Evolutionary conservation across 2,113 vertebrate species (phyloP), one percentile per base, ranked within the genome.

Genomic region (Zapornia atra): DNA sequence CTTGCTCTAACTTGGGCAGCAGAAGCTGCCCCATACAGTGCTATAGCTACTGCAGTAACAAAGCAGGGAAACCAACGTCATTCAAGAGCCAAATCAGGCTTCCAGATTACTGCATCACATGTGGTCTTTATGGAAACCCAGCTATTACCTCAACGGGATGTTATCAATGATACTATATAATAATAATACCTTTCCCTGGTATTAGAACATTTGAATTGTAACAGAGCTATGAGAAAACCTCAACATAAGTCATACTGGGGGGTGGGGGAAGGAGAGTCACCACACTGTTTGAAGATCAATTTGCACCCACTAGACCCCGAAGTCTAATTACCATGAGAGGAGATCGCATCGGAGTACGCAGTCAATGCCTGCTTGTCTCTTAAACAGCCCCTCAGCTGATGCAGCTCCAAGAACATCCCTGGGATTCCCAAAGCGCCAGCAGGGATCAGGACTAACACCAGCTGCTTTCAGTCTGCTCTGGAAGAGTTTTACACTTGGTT

Each of bases 281-380:
- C 26, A 9, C 29, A 21, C 4, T 40, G 14, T 48, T 87, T 78
- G 29, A 33, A 75, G 70, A 25, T 6, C 36, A 25, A 24, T 72
- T 31, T 50, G 64, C 11, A 77, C 29, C 42, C 63, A 2, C 48
- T 88, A 31, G 31, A 86, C 14, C 44, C 59, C 12, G 0, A 2
- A 78, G 46, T 25, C 18, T 53, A 54, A 69, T 10, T 6, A 54
- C 9, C 40, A 38, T 0, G 5, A 72, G n/a, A 48, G 4, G 20
- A 36, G 59, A 73, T 60, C 5, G 2, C 44, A 26, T 3, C 4
- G 2, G 60, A n/a, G 9, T 33, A 72, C 3, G 8, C 0, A 0
- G 7, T 69, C 42, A 7, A 0, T 2, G 15, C 22, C 33, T 44
- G 59, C 25, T 36, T 0, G 2, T 19, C 66, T 71, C 63, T 33